Percentiles rank a stretch among this genome's conserved stretches.
phyloP scores from a whole-genome alignment of 2,888 invertebrate genomes.

The Eupithecia dodoneata region DNA sequence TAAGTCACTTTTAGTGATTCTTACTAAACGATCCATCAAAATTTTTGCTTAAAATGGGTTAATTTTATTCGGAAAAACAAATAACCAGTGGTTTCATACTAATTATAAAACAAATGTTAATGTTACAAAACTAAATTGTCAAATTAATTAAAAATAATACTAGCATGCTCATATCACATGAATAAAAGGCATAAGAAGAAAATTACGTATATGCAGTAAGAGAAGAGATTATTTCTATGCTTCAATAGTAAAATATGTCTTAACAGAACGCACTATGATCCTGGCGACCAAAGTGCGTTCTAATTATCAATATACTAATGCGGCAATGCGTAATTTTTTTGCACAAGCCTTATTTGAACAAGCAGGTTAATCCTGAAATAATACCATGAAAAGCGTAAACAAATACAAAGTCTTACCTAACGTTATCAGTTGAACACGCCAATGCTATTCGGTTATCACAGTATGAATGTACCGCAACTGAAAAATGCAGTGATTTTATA shows the following conservation, averaged over 20 bases:
- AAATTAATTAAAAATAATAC: too few species aligned
- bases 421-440: conserved; percentile 20
- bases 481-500: conserved; percentile 32
- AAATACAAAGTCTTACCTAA: conserved; percentile 17
- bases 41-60: too few species aligned
- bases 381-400: conserved; percentile 16
- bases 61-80: too few species aligned
- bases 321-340: background rate
- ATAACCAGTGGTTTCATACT: too few species aligned
- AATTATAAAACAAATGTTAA: too few species aligned
- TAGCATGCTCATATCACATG: too few species aligned
- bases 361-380: background rate
- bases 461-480: conserved; percentile 24
- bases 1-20: too few species aligned
- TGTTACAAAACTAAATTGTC: too few species aligned
- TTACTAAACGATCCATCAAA: too few species aligned
- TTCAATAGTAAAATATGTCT: background rate
- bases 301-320: background rate
- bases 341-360: background rate
- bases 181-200: too few species aligned
- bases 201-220: too few species aligned
- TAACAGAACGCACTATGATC: background rate
- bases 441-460: conserved; percentile 16
- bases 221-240: background rate
- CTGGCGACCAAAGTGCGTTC: too few species aligned